Evolutionary conservation across 2,797 vertebrate genomes (phyloP), one percentile per base, ranked within the genome.

Genomic region (Gymnoscopelus braueri): DNA sequence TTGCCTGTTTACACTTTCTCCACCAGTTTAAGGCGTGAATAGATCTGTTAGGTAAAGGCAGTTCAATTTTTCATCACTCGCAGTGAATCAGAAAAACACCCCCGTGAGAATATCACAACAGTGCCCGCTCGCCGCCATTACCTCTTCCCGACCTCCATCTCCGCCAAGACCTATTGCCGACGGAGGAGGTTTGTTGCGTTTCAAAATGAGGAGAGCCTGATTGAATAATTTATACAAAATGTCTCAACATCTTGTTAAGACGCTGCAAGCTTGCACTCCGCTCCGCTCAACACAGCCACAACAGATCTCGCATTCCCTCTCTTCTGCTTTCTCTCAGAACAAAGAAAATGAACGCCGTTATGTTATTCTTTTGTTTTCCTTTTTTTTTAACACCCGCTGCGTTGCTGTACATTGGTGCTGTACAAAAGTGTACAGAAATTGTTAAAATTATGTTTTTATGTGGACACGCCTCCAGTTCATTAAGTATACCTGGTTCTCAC

Each of bases 211-310:
- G 65, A 85, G 85, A 85, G 85, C 80, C 82, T 68, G 69, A 63
- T 53, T 90, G 79, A 90, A 91, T 93, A 85, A 94, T 93, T 91
- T 87, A 92, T 83, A 78, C 68, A 80, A 80, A 88, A 91, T 70
- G 75, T 71, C 73, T 80, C 71, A 76, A 76, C 80, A 84, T 81
- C 77, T 84, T 80, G 78, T 86, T 88, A 87, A 82, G 85, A 79
- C 53, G 13, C 63, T 66, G 68, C 72, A 84, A 77, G 71, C 69
- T 66, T 39, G 52, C 66, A 71, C 56, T 65, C 65, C 73, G 15
- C 14, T 50, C 19, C 1, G n/a, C n/a, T 19, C 52, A 63, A 24
- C 64, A 15, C 64, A 15, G n/a, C 14, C 52, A 53, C 66, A 35
- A 35, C 32, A 35, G 32, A 35, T 14, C 24, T 24, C 47, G 19